Conservation (phyloP, 1,140 invertebrate genomes). For the Cydia pomonella region DNA sequence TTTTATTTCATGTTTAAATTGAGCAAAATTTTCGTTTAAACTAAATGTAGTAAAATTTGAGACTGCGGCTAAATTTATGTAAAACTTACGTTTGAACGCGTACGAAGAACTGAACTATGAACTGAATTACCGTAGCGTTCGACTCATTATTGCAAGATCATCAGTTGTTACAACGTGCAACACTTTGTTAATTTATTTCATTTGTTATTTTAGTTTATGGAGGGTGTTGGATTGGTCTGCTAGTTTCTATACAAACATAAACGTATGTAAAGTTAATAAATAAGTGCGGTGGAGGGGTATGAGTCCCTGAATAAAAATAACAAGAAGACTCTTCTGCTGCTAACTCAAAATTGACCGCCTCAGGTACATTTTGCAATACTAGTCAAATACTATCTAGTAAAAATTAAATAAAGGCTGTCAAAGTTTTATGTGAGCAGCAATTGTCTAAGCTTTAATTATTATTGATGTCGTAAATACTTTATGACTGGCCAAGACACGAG, state of each 20-base stretch:
- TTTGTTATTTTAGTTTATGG: slow-evolving; percentile 9
- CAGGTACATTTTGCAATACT: background rate
- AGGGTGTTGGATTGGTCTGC: background rate
- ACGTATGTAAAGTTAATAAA: background rate
- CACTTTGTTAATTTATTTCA: slow-evolving; percentile 24
- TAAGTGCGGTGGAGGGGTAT: too few relatives aligned
- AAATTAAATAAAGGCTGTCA: background rate
- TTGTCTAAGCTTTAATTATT: background rate
- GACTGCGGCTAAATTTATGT: slow-evolving; percentile 22
- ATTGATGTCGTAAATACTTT: slow-evolving; percentile 1
- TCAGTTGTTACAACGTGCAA: slow-evolving; percentile 22
- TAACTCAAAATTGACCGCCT: background rate
- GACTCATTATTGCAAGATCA: slow-evolving; percentile 7
- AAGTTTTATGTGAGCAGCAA: background rate
- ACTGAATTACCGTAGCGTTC: slow-evolving; percentile 17
- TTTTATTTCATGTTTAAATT: slow-evolving; percentile 28
- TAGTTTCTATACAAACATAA: slow-evolving; percentile 13
- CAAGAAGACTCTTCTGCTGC: background rate
- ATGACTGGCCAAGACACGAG: background rate
- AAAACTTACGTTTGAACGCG: slow-evolving; percentile 18
- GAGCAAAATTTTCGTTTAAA: slow-evolving; percentile 20
- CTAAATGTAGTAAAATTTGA: slow-evolving; percentile 30
- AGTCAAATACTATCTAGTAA: slow-evolving; percentile 1
- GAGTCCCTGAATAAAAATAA: too few relatives aligned
- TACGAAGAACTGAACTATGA: slow-evolving; percentile 22